Evolutionary conservation across 53 echinoderm and acorn worm species (phyloP).

Genomic region (Astropecten irregularis): DNA sequence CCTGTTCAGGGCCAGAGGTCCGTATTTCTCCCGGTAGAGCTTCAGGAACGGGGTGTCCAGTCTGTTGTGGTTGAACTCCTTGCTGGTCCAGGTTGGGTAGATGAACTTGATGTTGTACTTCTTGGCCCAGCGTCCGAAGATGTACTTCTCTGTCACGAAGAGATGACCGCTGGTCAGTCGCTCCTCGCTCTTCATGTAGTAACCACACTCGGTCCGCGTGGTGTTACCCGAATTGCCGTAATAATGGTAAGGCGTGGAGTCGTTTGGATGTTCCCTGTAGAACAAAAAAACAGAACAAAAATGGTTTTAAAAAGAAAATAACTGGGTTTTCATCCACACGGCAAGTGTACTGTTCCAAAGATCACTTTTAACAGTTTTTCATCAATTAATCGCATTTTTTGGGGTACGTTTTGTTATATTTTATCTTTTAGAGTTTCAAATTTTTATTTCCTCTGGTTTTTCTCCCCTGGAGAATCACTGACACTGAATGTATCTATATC

Average conservation of each 20-base stretch:
- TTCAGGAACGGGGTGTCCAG: slow-evolving; percentile 83
- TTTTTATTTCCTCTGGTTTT: too few relatives aligned
- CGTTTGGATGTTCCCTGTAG: slow-evolving; percentile 80
- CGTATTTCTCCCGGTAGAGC: slow-evolving; percentile 75
- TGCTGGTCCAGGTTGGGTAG: slow-evolving; percentile 65
- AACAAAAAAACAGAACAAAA: not conserved
- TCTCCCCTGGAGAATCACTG: too few relatives aligned
- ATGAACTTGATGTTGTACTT: slow-evolving; percentile 71
- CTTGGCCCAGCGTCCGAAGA: slow-evolving; percentile 87
- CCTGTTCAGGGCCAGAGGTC: not conserved
- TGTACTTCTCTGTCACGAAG: slow-evolving; percentile 89
- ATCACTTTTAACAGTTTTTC: too few relatives aligned
- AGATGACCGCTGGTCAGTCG: slow-evolving; percentile 80
- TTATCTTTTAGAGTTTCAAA: too few relatives aligned
- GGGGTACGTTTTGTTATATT: too few relatives aligned
- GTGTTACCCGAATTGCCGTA: slow-evolving; percentile 68
- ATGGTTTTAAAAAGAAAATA: not conserved
- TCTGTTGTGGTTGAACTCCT: slow-evolving; percentile 23
- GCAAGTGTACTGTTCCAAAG: not conserved
- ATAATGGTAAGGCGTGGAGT: slow-evolving; percentile 82
- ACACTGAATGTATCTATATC: too few relatives aligned
- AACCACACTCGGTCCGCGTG: slow-evolving; percentile 71
- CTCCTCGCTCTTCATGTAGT: slow-evolving; percentile 83
- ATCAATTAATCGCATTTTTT: too few relatives aligned
- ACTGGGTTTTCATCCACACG: not conserved